Base-by-base conservation (phyloP, 1,140 invertebrate genomes). In the Aradophagus sp. region DNA sequence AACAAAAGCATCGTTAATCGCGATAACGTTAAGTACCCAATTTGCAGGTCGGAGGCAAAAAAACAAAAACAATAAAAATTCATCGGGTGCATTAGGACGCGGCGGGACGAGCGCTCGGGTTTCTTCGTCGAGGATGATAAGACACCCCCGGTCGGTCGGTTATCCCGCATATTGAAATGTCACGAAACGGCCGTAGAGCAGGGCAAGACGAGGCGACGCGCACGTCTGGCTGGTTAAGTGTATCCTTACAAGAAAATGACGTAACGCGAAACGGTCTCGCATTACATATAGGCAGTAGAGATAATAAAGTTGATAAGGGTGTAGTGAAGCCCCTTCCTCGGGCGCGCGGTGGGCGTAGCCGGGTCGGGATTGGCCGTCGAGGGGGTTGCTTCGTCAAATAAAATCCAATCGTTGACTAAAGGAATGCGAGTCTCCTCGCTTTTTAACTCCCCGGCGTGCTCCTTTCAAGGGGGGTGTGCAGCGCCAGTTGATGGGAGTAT, bases 251-350 rank as follows among this genome's bases (percentile, higher is more conserved):
- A 81, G 77, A 78, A 77, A 79, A 80, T 77, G 72, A 75, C 74
- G 71, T 77, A 65, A 76, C 73, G 62, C 52, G 72, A 75, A 77
- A 81, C 77, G 77, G 72, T 73, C 73, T 81, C 62, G 74, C 73
- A 80, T 74, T 75, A 79, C 74, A 79, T 77, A 73, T 72, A 77
- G 61, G 71, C 76, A 73, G 71, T 76, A 73, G 75, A 84, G 83
- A 84, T 84, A 85, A 86, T 84, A 86, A 84, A 84, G 79, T 85
- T 85, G 83, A 86, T 84, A 85, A 86, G 83, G 84, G 81, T 83
- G 82, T 83, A 80, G 77, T 61, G 55, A 45, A 50, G 31, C 52
- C 42, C 68, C 58, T 56, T 26, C 63, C 52, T 36, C 19, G 27
- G 19, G 29, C 20, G 29, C 34, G 31, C 42, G 35, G 44, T 75